Evolutionary conservation across 2,113 vertebrate genomes (phyloP).

Genomic region (Ceyx cyanopectus): DNA sequence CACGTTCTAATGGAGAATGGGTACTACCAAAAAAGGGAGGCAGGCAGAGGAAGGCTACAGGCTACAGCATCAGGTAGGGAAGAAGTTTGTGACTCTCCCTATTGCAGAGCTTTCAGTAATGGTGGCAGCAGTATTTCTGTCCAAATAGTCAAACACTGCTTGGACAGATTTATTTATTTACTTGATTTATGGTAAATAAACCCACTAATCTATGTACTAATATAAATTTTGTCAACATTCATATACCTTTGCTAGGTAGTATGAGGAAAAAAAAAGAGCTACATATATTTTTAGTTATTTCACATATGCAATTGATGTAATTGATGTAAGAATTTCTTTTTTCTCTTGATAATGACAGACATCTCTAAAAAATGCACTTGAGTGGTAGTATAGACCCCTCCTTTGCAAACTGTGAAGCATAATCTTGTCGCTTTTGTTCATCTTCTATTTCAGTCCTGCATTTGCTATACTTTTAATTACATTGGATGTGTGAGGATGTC

Average conservation of each 20-base stretch:
- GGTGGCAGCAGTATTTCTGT: constrained; percentile 49
- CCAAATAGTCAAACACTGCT: constrained; percentile 6
- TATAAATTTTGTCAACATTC: constrained; percentile 25
- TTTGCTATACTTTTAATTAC: constrained; percentile 45
- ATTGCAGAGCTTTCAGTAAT: not conserved
- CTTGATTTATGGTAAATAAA: constrained; percentile 29
- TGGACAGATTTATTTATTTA: constrained; percentile 60
- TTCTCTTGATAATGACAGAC: not conserved
- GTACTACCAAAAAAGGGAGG: not conserved
- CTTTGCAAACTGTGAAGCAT: not conserved
- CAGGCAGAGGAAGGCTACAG: not conserved
- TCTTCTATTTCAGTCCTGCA: not conserved
- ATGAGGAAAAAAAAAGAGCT: not conserved
- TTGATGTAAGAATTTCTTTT: not conserved
- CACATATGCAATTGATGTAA: constrained; percentile 1
- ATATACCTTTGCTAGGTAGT: not conserved
- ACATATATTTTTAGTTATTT: constrained; percentile 5
- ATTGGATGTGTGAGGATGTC: not conserved
- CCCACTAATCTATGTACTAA: not conserved
- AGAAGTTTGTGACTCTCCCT: not conserved
- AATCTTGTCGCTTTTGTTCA: not conserved
- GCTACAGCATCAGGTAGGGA: not conserved
- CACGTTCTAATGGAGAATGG: not conserved
- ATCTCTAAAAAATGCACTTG: not conserved
- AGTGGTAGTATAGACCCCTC: not conserved